Base-by-base conservation (phyloP, 2,113 vertebrate genomes). In the Brachyhypopomus occidentalis region DNA sequence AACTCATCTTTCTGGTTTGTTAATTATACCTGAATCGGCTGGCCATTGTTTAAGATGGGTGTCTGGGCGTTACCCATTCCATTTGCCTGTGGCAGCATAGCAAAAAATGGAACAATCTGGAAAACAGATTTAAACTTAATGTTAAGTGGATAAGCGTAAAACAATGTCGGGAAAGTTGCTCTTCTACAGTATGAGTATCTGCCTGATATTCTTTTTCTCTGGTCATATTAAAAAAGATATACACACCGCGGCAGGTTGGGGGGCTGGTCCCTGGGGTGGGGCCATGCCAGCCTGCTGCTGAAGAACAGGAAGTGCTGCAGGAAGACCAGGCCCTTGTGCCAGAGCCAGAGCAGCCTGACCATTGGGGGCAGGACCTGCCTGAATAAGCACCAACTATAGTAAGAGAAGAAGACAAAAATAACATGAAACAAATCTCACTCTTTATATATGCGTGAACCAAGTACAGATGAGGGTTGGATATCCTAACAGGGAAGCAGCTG, bases 341-440 rank as follows among this genome's bases (percentile, higher is more conserved):
- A 36, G 16, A 6, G 12, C 12, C 16, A 66, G 12, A 34, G 64
- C 64, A 8, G 17, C 34, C 64, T 36, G 64, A 58, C 72, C 71
- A 52, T 20, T 41, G 1, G 60, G 30, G 25, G 60, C 79, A 67
- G 79, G 79, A 22, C 64, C n/a, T 9, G 66, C 59, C 14, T 64
- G 71, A 25, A 80, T 11, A 2, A 80, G 45, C 60, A 80, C 11
- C 59, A 80, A 55, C 79, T 80, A 27, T 48, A 52, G 72, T 25
- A 48, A 64, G 12, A 52, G 2, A 2, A 66, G 14, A 69, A 58
- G 23, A 27, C 9, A n/a, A n/a, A 48, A 19, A 1, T 22, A 38
- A 41, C 8, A 23, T 23, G 25, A 41, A 75, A 16, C 38, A 41
- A 38, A 36, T 2, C 3, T 2, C n/a, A 22, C n/a, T n/a, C 2